Percentiles rank a stretch among this genome's conserved stretches.
Evolutionary conservation across 2,797 vertebrate species (phyloP).

Genomic region (Siniperca undulata): DNA sequence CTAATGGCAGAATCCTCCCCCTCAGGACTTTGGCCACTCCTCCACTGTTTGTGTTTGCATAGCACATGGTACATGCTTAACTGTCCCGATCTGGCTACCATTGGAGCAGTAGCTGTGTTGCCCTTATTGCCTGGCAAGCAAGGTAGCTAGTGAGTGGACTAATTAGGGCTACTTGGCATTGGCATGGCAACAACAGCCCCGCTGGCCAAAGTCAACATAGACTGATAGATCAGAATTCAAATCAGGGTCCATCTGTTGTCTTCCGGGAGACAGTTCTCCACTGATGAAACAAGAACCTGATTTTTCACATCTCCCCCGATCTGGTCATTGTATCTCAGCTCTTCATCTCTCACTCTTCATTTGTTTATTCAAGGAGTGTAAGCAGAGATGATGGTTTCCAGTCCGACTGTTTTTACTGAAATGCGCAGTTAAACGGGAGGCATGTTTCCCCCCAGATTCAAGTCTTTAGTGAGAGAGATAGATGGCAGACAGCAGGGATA

Average conservation of each 20-base stretch:
- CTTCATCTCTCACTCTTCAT: constrained; percentile 30
- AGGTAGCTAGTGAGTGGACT: constrained; percentile 47
- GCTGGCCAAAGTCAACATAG: constrained; percentile 13
- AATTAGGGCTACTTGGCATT: constrained; percentile 59
- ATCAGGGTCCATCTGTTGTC: constrained; percentile 42
- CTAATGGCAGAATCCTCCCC: constrained; percentile 51
- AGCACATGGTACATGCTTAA: constrained; percentile 54
- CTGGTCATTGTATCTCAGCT: constrained; percentile 24
- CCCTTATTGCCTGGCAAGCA: constrained; percentile 37
- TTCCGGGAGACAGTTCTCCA: constrained; percentile 6
- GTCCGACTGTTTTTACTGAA: constrained; percentile 43
- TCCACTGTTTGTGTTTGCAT: constrained; percentile 64
- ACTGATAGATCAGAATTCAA: constrained; percentile 47
- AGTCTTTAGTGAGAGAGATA: constrained; percentile 14
- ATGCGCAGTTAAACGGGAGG: constrained; percentile 34
- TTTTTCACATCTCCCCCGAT: constrained; percentile 21
- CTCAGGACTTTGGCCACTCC: constrained; percentile 70
- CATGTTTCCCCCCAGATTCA: constrained; percentile 31
- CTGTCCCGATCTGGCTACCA: constrained; percentile 46
- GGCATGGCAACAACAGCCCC: constrained; percentile 66
- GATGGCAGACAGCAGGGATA: not conserved
- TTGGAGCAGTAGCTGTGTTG: constrained; percentile 11
- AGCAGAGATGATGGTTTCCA: constrained; percentile 48
- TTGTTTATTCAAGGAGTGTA: constrained; percentile 53
- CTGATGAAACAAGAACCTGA: constrained; percentile 3